A percentile compares a stretch with the other conserved stretches of the same genome.
phyloP scores from a whole-genome alignment of 2,797 vertebrate species.

The Liparis tanakae region DNA sequence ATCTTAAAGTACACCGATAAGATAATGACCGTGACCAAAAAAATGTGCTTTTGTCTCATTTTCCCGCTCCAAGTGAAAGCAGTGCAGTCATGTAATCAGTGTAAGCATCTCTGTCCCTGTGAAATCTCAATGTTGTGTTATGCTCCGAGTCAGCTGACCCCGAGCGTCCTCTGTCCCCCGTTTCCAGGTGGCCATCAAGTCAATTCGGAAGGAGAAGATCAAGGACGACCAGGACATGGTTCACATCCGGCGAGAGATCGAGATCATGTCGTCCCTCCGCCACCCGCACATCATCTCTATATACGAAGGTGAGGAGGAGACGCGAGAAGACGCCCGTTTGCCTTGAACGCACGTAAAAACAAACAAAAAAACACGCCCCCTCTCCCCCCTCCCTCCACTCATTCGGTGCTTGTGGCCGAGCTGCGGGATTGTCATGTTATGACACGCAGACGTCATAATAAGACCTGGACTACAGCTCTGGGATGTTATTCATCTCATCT shows the following conservation, averaged over 20 bases:
- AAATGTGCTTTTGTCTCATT: conserved; percentile 10
- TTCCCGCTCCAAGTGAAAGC: conserved; percentile 6
- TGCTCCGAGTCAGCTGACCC: conserved; percentile 18
- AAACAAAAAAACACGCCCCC: conserved; percentile 19
- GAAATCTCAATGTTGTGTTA: not conserved
- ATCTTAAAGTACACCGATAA: conserved; percentile 58
- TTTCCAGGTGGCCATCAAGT: conserved; percentile 95
- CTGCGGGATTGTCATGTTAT: conserved; percentile 70
- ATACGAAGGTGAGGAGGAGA: conserved; percentile 99
- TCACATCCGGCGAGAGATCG: conserved; percentile 97
- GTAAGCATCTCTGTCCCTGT: conserved; percentile 5
- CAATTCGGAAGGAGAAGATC: conserved; percentile 95
- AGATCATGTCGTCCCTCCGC: conserved; percentile 97
- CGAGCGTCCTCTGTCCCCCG: conserved; percentile 17
- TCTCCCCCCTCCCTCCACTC: conserved; percentile 23
- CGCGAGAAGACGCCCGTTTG: no score
- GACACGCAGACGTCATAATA: conserved; percentile 77
- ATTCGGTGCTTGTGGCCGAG: conserved; percentile 48
- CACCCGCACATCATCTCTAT: conserved; percentile 97
- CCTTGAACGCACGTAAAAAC: conserved; percentile 31
- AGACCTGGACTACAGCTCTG: conserved; percentile 64
- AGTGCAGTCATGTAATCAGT: conserved; percentile 2
- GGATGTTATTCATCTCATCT: conserved; percentile 78
- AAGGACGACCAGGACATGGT: conserved; percentile 95
- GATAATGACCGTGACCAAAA: conserved; percentile 21